Evolutionary conservation across 2,888 invertebrate genomes (phyloP), one percentile per base, ranked within the genome.

Genomic region (Microdon myrmicae): DNA sequence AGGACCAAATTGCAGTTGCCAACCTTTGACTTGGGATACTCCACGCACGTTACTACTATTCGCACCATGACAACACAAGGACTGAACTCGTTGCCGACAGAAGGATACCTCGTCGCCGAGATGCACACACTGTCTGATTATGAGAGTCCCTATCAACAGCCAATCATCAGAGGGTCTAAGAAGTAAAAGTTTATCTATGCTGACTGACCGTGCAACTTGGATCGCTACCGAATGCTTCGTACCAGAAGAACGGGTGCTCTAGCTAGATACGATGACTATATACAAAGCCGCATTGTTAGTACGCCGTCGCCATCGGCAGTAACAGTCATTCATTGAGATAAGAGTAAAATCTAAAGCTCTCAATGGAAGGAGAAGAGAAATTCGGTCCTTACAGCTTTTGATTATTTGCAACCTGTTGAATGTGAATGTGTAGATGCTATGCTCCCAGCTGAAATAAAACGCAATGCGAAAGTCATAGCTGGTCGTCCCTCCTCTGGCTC

Each of bases 231-330:
- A 31, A 34, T n/a, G 14, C 26, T 20, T 13, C 25, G 53, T 25
- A 54, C 44, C 9, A 16, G 8, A 32, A 44, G 44, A 31, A 20
- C 34, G n/a, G n/a, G n/a, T n/a, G n/a, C n/a, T n/a, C n/a, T n/a
- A n/a, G n/a, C n/a, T n/a, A n/a, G n/a, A n/a, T n/a, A n/a, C n/a
- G n/a, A n/a, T 39, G 28, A 7, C 47, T 49, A 44, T 43, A 34
- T 23, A 61, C 28, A 44, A 35, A 35, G 41, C 51, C 51, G 45
- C 49, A 43, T 49, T 49, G 49, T 58, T 44, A 58, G 49, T 51
- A 64, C 64, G 64, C 56, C 64, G 64, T 45, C 64, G 64, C 64
- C 56, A 56, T 61, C 37, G 47, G 39, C 51, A 51, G 56, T 51
- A 61, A 56, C 44, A 56, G 20, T 34, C 55, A 56, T 55, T 61